These are phyloP conservation scores for Clarias fuscus DNA, from an alignment of 2,797 vertebrate species.

Conservation along the genomic window DNA sequence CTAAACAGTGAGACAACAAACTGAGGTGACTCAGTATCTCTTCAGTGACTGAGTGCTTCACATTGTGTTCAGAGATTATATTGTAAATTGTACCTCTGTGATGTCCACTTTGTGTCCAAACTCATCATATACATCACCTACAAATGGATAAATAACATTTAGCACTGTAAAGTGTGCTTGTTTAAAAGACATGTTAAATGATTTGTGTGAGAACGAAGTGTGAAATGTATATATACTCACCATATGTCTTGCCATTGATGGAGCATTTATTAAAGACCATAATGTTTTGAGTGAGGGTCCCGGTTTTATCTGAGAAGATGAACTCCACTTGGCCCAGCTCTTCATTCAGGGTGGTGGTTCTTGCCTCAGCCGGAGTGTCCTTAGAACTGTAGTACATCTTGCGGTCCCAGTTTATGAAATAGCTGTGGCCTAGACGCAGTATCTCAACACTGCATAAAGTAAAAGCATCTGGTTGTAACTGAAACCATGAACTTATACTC, in stretches of 20 bases:
- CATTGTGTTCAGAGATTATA: not conserved
- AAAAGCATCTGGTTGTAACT: not conserved
- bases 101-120: slow-evolving; percentile 75
- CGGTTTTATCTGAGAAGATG: slow-evolving; percentile 78
- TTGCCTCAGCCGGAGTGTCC: slow-evolving; percentile 69
- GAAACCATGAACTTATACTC: not conserved
- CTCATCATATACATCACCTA: slow-evolving; percentile 77
- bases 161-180: not conserved
- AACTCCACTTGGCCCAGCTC: slow-evolving; percentile 77
- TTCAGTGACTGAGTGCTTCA: not conserved
- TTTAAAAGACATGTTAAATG: not conserved
- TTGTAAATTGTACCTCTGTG: slow-evolving; percentile 68
- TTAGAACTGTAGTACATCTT: slow-evolving; percentile 71
- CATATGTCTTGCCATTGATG: slow-evolving; percentile 72
- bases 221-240: slow-evolving; percentile 47
- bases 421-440: slow-evolving; percentile 72
- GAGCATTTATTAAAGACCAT: slow-evolving; percentile 77
- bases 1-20: slow-evolving; percentile 61
- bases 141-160: slow-evolving; percentile 25
- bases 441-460: slow-evolving; percentile 54
- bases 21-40: slow-evolving; percentile 21
- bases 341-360: slow-evolving; percentile 74
- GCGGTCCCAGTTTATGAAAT: slow-evolving; percentile 78
- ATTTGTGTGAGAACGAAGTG: not conserved
- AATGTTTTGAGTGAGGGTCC: slow-evolving; percentile 76